Base-by-base conservation (phyloP, 2,888 invertebrate genomes). In the Parelbella ahira region DNA sequence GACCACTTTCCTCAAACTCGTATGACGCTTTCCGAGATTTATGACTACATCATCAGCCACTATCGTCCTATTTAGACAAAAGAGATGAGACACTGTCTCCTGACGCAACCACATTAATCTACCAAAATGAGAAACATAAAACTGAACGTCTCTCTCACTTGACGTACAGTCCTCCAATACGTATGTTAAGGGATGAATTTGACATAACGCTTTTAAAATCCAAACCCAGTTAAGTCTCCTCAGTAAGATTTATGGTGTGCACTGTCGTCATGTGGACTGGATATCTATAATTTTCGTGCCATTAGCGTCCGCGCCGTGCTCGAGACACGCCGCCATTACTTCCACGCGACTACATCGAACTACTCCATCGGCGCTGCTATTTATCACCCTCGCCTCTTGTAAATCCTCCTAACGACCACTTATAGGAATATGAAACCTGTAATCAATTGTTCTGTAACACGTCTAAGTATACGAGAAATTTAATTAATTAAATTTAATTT, bases 241-340 rank as follows among this genome's bases (percentile, higher is more conserved):
- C 10, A 10, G 6, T 8, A n/a, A 11, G 11, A 12, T 25, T 12
- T 25, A 25, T 25, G 5, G 11, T 25, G 6, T 3, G 2, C 10
- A 41, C 43, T 11, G 23, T 50, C 45, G 9, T 20, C 28, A 39
- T 25, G 47, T 43, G 47, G 44, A 38, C 47, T 38, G 52, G 52
- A 56, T 62, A 77, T 78, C 63, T 58, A 76, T 78, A 77, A 78
- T 70, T 64, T 69, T 68, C 72, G 50, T 69, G 55, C 71, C 77
- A 77, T 76, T 76, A 77, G 63, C 47, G 48, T 45, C 34, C 38
- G 43, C 37, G 43, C 37, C 33, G 45, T 41, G 41, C 39, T 41
- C 27, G 37, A 28, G 37, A 25, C 47, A 28, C 42, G 37, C 44
- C 25, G 34, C 34, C 34, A 20, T 52, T 48, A 45, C 47, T 49